Base-by-base conservation (phyloP, 2,113 vertebrate genomes). In the Cyphomyrus plagiostoma region DNA sequence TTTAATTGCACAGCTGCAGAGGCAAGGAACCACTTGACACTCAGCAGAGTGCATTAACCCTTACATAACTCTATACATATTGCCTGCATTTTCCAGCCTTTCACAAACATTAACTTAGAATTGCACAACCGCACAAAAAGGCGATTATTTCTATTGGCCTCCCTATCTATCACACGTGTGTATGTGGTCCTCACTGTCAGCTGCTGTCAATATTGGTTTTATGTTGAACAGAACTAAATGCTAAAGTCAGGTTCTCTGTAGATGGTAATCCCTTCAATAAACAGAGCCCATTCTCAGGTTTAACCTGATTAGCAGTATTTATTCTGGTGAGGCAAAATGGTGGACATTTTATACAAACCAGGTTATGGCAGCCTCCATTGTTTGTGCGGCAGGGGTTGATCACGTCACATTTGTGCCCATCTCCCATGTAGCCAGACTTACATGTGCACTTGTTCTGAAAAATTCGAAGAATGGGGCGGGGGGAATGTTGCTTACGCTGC, bases 391-490 rank as follows among this genome's bases (percentile, higher is more conserved):
- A 99, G 0, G 96, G 97, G 92, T 99, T 95, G 46, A 98, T 92
- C 0, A 94, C 93, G 74, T 97, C 96, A 88, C 98, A 99, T 87
- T 86, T 56, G 2, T 95, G 90, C 3, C 98, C 98, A 0, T 99
- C 93, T 0, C 98, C 98, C 49, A 95, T 96, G 89, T 95, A 99
- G 35, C 97, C 97, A 88, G 91, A 94, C 94, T 96, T 98, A 93
- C 98, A 99, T 0, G 94, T 92, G 91, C 98, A 99, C 21, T 95
- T 94, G 90, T 96, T 98, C 98, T 99, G 92, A 45, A 93, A 85
- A 58, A 39, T 10, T 83, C 5, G 10, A 21, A 21, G 26, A 26
- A n/a, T 21, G 19, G 8, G 77, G 26, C 23, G 15, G 5, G 15
- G 5, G 4, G 10, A 5, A 35, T 5, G 66, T 74, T 4, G 0